These are phyloP conservation scores for Drosophila tanythrix DNA, from an alignment of 2,888 invertebrate genomes.

Conservation along the genomic window DNA sequence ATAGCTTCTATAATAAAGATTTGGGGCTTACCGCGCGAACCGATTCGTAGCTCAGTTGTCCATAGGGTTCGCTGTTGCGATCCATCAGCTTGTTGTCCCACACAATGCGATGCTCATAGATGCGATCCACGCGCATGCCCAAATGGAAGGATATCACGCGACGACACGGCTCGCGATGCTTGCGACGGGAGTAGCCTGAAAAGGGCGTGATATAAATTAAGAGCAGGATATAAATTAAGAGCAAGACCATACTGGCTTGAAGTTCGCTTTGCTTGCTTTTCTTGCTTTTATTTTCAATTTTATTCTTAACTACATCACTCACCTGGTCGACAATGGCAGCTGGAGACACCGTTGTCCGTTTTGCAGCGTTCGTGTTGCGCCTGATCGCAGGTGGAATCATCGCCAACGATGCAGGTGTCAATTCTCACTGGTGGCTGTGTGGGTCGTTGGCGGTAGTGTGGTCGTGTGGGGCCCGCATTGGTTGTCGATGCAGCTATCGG, in stretches of 20 bases:
- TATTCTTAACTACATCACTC: constrained; percentile 22
- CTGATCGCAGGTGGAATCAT: constrained; percentile 95
- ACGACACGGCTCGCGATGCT: constrained; percentile 91
- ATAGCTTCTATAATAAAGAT: neutral
- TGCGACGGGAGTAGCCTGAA: constrained; percentile 88
- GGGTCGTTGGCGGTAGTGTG: constrained; percentile 86
- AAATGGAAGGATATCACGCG: constrained; percentile 92
- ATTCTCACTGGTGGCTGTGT: constrained; percentile 87
- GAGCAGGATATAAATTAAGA: no score
- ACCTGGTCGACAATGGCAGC: constrained; percentile 94
- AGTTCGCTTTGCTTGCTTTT: neutral
- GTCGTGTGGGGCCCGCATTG: constrained; percentile 87
- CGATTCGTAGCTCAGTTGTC: constrained; percentile 93
- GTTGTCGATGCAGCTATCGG: constrained; percentile 68
- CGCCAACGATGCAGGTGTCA: constrained; percentile 97
- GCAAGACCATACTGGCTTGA: neutral
- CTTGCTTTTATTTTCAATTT: no score
- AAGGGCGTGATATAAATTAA: neutral
- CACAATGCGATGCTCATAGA: constrained; percentile 91
- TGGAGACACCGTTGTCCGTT: constrained; percentile 94
- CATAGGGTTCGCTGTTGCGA: constrained; percentile 91
- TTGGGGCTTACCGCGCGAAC: constrained; percentile 91
- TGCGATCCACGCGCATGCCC: constrained; percentile 92
- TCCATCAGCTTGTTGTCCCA: constrained; percentile 92
- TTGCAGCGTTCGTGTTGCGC: constrained; percentile 94